Evolutionary conservation across 2,888 invertebrate genomes (phyloP), one percentile per base, ranked within the genome.

Genomic region (Drosophila pseudotakahashii): DNA sequence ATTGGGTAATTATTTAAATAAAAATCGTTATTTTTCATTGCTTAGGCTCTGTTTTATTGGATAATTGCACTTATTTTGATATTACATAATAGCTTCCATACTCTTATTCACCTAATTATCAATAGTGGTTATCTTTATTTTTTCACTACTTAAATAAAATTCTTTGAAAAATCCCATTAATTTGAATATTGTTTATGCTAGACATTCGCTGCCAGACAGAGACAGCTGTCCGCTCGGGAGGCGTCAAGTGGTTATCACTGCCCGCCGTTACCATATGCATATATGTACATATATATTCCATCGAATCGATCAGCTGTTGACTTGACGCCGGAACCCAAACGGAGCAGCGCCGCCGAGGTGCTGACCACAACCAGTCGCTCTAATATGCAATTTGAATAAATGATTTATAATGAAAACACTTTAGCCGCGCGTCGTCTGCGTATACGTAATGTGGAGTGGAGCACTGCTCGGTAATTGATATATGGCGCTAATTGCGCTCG

Each of bases 391-490:
- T 89, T 89, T 89, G 76, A 85, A 88, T 89, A 85, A 83, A 89
- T 89, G 85, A 89, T 88, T 88, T 85, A 87, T 89, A 88, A 80
- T 89, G 78, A 83, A 89, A 83, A 80, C 79, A 89, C 76, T 77
- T 81, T 78, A 73, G 73, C 71, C 74, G 68, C 69, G 77, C 73
- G 70, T 72, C 68, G 74, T 52, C 62, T 70, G 50, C 61, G 74
- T 62, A 71, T 68, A 53, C 61, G 58, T 63, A 73, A 72, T 75
- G 32, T 47, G 47, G 47, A 32, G 30, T 50, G 61, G 62, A 78
- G 66, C 54, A 72, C 51, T 53, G 73, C 67, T 64, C 36, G 77
- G 86, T 85, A 88, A 88, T 83, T 88, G 86, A 88, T 86, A 86
- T 88, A 88, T 82, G 81, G 80, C 83, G 87, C 83, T 84, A 84